Conservation (phyloP, 2,888 invertebrate species). For the Neoscelio sp. region DNA sequence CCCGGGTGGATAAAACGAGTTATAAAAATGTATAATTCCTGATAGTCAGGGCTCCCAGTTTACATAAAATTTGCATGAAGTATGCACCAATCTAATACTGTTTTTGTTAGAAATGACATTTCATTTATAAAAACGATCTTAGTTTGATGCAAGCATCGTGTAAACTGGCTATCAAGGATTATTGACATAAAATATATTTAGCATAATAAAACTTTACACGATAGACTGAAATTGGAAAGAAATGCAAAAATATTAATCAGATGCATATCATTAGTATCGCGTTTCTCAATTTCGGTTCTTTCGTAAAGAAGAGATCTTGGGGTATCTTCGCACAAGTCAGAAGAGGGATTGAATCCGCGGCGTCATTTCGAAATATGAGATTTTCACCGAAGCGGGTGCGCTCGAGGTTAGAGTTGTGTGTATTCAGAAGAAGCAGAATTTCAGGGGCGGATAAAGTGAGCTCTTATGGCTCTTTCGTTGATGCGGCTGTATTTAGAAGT, state of each 20-base stretch:
- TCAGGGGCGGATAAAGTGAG: slow-evolving; percentile 71
- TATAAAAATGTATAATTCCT: too few species aligned
- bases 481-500: slow-evolving; percentile 57
- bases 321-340: slow-evolving; percentile 62
- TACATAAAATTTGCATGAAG: too few species aligned
- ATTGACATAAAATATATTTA: too few species aligned
- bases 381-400: slow-evolving; percentile 73
- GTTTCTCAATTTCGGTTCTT: slow-evolving; percentile 42
- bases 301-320: slow-evolving; percentile 42
- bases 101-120: too few species aligned
- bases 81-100: too few species aligned
- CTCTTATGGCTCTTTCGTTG: slow-evolving; percentile 66
- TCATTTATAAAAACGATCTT: too few species aligned
- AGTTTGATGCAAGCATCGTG: too few species aligned
- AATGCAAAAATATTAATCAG: slow-evolving; percentile 5
- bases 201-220: too few species aligned
- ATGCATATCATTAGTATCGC: slow-evolving; percentile 41
- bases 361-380: slow-evolving; percentile 81
- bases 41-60: too few species aligned
- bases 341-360: slow-evolving; percentile 75
- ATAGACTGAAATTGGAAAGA: too few species aligned
- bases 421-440: slow-evolving; percentile 71
- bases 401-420: slow-evolving; percentile 67
- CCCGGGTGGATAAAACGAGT: too few species aligned
- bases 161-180: too few species aligned